These are phyloP conservation scores for human DNA, from an alignment of 2,113 vertebrate species.

Conservation along the genomic window DNA sequence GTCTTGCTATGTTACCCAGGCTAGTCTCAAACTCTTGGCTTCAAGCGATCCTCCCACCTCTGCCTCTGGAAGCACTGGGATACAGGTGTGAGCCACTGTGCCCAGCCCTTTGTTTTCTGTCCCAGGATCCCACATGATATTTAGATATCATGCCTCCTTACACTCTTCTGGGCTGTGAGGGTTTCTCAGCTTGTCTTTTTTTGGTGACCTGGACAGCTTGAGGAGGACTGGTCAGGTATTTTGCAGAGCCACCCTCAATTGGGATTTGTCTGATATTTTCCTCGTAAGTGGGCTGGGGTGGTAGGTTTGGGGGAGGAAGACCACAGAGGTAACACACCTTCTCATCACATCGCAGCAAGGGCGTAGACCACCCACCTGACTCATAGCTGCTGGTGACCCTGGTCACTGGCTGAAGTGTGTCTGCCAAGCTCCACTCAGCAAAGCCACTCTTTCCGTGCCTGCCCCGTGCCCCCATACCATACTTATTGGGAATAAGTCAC, in stretches of 20 bases:
- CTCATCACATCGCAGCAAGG: rapidly evolving
- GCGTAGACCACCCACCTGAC: rapidly evolving
- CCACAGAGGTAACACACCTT: rapidly evolving
- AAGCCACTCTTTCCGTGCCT: rapidly evolving
- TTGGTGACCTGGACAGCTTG: rapidly evolving
- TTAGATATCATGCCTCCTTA: rapidly evolving
- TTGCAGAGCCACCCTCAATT: rapidly evolving
- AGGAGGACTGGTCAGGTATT: too few species aligned
- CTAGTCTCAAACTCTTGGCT: background rate
- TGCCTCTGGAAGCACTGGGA: background rate
- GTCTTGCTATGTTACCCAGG: background rate
- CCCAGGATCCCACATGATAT: background rate
- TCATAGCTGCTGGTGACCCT: rapidly evolving
- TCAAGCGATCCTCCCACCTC: background rate
- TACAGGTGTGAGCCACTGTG: background rate
- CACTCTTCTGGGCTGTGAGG: rapidly evolving
- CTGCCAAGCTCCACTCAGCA: background rate
- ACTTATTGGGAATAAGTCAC: rapidly evolving
- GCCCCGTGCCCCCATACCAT: rapidly evolving
- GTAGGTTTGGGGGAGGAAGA: background rate
- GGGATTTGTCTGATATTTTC: background rate
- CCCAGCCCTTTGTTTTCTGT: background rate
- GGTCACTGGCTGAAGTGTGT: background rate
- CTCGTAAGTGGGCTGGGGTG: background rate
- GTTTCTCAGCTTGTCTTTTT: too few species aligned